Evolutionary conservation across 2,797 vertebrate species (phyloP).

Genomic region (Bryconaethiops microstoma): DNA sequence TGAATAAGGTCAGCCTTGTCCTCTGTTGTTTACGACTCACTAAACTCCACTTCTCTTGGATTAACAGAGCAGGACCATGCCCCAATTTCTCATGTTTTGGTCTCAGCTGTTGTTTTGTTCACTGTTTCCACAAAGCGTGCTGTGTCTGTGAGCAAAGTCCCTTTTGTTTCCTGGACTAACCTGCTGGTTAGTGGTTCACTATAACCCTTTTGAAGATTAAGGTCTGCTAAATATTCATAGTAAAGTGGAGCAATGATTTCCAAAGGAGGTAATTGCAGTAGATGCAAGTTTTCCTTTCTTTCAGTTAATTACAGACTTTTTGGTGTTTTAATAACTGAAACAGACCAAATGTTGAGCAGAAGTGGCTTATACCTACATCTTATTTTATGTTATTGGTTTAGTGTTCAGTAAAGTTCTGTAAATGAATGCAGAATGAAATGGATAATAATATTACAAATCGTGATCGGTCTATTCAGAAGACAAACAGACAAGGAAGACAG

Average conservation of each 20-base stretch:
- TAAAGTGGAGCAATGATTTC: background rate
- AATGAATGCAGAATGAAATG: background rate
- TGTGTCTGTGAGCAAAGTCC: conserved; percentile 3
- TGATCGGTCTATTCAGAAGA: background rate
- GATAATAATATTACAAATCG: background rate
- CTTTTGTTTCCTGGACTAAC: background rate
- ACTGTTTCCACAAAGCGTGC: background rate
- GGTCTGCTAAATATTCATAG: background rate
- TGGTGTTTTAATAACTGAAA: background rate
- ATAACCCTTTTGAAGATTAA: background rate
- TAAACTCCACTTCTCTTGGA: background rate
- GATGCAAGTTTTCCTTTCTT: background rate
- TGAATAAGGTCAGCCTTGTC: background rate
- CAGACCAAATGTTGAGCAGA: background rate
- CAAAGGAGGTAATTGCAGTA: background rate
- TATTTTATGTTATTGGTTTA: background rate
- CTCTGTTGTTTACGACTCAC: background rate
- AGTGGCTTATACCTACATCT: background rate
- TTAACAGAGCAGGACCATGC: conserved; percentile 7
- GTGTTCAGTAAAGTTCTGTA: background rate
- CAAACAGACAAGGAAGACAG: background rate
- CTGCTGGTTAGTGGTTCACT: background rate
- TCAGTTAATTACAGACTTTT: background rate
- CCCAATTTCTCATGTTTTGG: conserved; percentile 23
- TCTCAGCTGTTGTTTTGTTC: conserved; percentile 11